Conservation (phyloP, 2,113 vertebrate species). For the Cyprinus carpio region DNA sequence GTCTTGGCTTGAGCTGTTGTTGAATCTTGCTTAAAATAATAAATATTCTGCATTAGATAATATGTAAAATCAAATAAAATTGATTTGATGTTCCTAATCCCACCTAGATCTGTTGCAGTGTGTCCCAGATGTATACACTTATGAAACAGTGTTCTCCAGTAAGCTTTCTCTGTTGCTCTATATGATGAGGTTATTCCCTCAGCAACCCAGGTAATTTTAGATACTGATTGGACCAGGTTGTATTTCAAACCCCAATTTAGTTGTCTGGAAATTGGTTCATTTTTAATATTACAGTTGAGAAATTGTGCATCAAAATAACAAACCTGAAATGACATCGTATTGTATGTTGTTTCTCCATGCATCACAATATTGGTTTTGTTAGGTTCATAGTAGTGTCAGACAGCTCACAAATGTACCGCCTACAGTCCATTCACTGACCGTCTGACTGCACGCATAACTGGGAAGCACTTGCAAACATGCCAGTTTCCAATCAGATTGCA, state of each 20-base stretch:
- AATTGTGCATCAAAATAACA: neutral
- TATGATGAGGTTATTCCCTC: conserved; percentile 17
- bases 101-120: neutral
- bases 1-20: neutral
- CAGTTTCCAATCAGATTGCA: conserved; percentile 12
- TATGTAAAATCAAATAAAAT: neutral
- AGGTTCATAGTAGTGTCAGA: neutral
- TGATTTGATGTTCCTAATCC: neutral
- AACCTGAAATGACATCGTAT: neutral
- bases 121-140: neutral
- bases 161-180: neutral
- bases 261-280: neutral
- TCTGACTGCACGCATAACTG: neutral
- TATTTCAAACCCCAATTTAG: neutral
- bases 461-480: neutral
- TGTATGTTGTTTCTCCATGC: neutral
- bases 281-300: neutral
- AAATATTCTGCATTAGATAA: neutral
- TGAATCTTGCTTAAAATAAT: neutral
- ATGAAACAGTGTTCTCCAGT: neutral
- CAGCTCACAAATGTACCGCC: neutral
- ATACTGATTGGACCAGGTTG: conserved; percentile 6
- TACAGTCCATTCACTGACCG: neutral
- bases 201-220: neutral
- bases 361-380: neutral